Evolutionary conservation across 1,140 invertebrate species (phyloP).

Genomic region (Ips typographus): DNA sequence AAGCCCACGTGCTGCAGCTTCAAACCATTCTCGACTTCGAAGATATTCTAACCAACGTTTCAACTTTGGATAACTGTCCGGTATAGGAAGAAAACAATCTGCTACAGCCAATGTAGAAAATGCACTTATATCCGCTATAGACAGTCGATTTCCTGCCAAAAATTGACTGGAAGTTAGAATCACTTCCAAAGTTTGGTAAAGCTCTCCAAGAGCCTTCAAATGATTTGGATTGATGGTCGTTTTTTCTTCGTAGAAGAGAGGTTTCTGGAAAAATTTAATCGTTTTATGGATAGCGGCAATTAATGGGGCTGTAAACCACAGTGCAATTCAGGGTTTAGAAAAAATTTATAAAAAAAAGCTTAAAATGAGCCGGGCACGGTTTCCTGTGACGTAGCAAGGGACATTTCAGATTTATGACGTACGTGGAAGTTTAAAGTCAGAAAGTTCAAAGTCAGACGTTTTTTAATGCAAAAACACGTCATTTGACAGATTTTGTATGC

Average conservation of each 20-base stretch:
- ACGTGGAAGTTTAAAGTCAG: too few species aligned
- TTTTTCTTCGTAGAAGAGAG: slow-evolving; percentile 28
- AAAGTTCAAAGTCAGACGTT: too few species aligned
- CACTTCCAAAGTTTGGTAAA: slow-evolving; percentile 36
- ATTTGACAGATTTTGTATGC: too few species aligned
- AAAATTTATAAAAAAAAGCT: too few species aligned
- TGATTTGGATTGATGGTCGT: slow-evolving; percentile 17
- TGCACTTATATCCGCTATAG: slow-evolving; percentile 43
- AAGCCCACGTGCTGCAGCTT: slow-evolving; percentile 11
- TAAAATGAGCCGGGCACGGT: too few species aligned
- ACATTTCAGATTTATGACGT: too few species aligned
- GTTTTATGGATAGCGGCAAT: too few species aligned
- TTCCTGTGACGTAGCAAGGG: too few species aligned
- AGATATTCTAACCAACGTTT: slow-evolving; percentile 31
- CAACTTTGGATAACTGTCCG: slow-evolving; percentile 33
- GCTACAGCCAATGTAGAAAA: slow-evolving; percentile 28
- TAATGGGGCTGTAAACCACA: too few species aligned
- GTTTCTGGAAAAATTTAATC: slow-evolving; percentile 25
- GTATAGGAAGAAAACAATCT: slow-evolving; percentile 29
- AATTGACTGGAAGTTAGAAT: slow-evolving; percentile 35
- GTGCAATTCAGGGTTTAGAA: too few species aligned
- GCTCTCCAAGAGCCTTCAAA: slow-evolving; percentile 20
- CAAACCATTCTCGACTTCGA: slow-evolving; percentile 29
- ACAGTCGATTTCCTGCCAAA: slow-evolving; percentile 36
- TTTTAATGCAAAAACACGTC: too few species aligned